Percentiles rank a stretch among this genome's conserved stretches.
Conservation (phyloP, 2,797 vertebrate species). For the Synanceia verrucosa region DNA sequence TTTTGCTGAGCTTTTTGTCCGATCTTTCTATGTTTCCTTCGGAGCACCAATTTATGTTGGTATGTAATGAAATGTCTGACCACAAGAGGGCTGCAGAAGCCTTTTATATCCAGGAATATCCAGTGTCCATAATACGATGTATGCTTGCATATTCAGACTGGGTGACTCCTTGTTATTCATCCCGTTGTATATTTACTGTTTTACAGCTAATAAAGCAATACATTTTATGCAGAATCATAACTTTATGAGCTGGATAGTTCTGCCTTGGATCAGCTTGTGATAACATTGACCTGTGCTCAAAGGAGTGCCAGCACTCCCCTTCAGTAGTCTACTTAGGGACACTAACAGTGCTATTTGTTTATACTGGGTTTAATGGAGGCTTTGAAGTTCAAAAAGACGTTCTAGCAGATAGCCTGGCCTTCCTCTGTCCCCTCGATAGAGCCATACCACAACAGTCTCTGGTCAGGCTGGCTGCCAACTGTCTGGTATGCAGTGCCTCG, state of each 20-base stretch:
- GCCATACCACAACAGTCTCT: conserved; percentile 40
- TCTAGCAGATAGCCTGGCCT: conserved; percentile 25
- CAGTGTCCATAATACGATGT: neutral
- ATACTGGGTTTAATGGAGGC: conserved; percentile 13
- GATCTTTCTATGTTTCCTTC: no score
- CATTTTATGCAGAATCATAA: neutral
- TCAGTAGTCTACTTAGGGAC: neutral
- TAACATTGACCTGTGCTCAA: neutral
- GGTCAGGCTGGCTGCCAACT: conserved; percentile 58
- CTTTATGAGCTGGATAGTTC: neutral
- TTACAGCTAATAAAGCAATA: neutral
- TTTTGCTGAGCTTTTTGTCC: no score
- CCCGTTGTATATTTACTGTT: neutral
- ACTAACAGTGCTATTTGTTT: conserved; percentile 41
- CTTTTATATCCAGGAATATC: conserved; percentile 9
- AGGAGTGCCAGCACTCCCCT: neutral
- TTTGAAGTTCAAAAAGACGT: conserved; percentile 42
- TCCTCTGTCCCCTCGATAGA: conserved; percentile 34
- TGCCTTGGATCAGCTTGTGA: neutral
- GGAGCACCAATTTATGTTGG: neutral
- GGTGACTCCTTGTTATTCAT: neutral
- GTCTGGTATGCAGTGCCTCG: conserved; percentile 66
- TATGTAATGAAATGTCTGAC: conserved; percentile 12
- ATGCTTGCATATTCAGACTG: neutral
- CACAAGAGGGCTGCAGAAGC: conserved; percentile 68